These are phyloP conservation scores for Myotis lucifugus DNA, from an alignment of 2,113 vertebrate species.

Conservation along the genomic window DNA sequence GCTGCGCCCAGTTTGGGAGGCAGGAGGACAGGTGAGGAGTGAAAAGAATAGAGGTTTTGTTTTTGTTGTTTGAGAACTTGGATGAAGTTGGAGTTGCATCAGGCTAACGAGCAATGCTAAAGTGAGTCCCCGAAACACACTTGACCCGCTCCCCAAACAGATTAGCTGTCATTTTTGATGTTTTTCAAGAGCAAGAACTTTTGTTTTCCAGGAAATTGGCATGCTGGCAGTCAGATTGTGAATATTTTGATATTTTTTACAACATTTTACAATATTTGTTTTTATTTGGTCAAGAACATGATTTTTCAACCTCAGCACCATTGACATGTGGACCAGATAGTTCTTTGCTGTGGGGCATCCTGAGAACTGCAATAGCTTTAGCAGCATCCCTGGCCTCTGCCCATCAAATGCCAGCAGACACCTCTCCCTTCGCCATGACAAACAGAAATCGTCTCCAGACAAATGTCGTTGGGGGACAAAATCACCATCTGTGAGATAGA, in stretches of 20 bases:
- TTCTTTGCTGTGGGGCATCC: not conserved
- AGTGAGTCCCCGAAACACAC: rapidly evolving
- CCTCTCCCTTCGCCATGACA: not conserved
- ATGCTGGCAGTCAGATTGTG: not conserved
- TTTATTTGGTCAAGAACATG: not conserved
- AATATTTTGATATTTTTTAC: not conserved
- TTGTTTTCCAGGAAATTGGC: conserved; percentile 24
- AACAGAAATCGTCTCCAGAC: not conserved
- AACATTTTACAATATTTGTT: not conserved
- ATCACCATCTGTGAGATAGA: not conserved
- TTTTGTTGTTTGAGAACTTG: not conserved
- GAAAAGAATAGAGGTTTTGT: not conserved
- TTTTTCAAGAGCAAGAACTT: not conserved
- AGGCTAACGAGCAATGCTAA: rapidly evolving
- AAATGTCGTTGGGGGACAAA: not conserved
- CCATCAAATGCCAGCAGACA: not conserved
- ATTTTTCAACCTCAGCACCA: not conserved
- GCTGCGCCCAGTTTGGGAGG: not conserved
- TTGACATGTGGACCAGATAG: rapidly evolving
- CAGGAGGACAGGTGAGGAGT: not conserved
- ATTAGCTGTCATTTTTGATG: not conserved
- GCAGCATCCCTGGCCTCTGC: not conserved
- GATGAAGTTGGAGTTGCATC: not conserved
- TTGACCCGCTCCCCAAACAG: rapidly evolving
- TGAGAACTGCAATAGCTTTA: rapidly evolving